A percentile compares a stretch with the other conserved stretches of the same genome.
phyloP scores from a whole-genome alignment of 2,113 vertebrate genomes.

The Malurus melanocephalus region DNA sequence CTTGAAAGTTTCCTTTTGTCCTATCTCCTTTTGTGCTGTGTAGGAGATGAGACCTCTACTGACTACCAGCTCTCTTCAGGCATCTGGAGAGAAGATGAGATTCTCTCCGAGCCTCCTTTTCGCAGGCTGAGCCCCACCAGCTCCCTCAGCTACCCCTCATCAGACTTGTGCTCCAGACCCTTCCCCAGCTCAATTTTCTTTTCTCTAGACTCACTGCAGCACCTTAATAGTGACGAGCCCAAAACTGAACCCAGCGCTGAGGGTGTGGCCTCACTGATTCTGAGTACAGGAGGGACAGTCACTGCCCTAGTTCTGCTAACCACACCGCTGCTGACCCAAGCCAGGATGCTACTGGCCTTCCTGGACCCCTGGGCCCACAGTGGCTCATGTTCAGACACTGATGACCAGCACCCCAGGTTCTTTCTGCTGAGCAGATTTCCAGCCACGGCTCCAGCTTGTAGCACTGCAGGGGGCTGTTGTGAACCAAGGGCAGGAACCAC shows the following conservation, averaged over 20 bases:
- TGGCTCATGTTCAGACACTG: neutral
- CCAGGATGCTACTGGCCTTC: neutral
- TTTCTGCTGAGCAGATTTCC: neutral
- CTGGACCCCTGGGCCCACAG: neutral
- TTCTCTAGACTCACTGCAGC: neutral
- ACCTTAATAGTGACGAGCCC: fast-evolving
- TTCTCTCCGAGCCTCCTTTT: neutral
- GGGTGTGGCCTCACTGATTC: neutral
- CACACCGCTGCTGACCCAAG: neutral
- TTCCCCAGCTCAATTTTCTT: neutral
- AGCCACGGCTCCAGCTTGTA: neutral
- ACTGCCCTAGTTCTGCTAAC: neutral
- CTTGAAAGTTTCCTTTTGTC: neutral
- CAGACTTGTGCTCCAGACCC: neutral
- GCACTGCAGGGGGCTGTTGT: neutral
- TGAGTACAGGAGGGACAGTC: neutral
- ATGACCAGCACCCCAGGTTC: fast-evolving
- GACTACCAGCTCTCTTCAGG: neutral
- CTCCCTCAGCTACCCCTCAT: neutral
- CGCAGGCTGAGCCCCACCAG: neutral
- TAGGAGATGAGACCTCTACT: neutral
- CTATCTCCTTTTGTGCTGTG: no score
- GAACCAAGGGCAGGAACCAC: neutral
- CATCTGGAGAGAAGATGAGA: fast-evolving
- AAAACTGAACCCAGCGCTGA: neutral